A percentile compares a stretch with the other conserved stretches of the same genome.
These are phyloP conservation scores for Semaprochilodus insignis DNA, from an alignment of 2,797 vertebrate species.

Conservation along the genomic window DNA sequence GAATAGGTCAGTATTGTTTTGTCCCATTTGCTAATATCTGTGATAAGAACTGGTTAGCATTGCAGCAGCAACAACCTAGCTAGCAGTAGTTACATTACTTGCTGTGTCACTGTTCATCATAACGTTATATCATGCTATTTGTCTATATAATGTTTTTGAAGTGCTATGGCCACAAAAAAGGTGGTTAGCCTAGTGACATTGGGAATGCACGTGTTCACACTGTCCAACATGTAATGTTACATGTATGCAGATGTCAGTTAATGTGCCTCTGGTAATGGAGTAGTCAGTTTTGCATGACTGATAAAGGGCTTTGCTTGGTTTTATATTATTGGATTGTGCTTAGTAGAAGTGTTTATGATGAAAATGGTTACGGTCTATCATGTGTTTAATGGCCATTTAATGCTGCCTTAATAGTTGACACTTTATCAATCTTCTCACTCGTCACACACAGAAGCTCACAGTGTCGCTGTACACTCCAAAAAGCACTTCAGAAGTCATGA, in stretches of 20 bases:
- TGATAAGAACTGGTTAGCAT: no score
- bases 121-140: no score
- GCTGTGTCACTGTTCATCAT: no score
- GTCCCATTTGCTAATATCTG: no score
- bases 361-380: constrained; percentile 44
- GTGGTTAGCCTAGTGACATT: no score
- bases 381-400: constrained; percentile 50
- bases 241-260: neutral
- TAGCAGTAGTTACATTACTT: no score
- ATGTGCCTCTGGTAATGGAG: constrained; percentile 1
- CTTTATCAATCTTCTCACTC: constrained; percentile 22
- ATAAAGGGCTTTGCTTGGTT: constrained; percentile 33
- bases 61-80: no score
- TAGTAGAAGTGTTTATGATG: constrained; percentile 24
- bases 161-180: no score
- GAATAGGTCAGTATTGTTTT: no score
- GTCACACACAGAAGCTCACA: constrained; percentile 28
- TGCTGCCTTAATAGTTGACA: constrained; percentile 50
- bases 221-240: constrained; percentile 3
- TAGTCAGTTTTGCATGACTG: constrained; percentile 31
- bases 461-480: constrained; percentile 14
- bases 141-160: no score
- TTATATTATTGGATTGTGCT: constrained; percentile 8
- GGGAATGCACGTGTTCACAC: no score
- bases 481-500: neutral